Base-by-base conservation (phyloP, 2,797 vertebrate species). In the Cryptoprocta ferox region DNA sequence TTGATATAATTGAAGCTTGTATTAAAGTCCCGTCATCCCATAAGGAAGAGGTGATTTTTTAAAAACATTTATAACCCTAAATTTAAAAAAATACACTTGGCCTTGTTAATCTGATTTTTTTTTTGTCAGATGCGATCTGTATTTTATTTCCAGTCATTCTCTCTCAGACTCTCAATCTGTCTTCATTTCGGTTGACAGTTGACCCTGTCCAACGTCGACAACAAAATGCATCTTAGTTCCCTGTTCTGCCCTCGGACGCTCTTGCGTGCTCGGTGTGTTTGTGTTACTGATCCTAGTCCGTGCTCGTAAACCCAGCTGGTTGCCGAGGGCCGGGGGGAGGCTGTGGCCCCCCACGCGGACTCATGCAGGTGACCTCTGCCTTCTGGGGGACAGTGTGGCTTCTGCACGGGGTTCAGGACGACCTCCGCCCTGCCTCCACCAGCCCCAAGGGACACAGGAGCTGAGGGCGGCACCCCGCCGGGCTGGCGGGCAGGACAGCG, bases 51-150 rank as follows among this genome's bases (percentile, higher is more conserved):
- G 16, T 37, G 24, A 30, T n/a, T 61, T 39, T 28, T 9, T 5
- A 14, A n/a, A 78, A 78, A 28, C 50, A 1, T 61, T 13, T 28
- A 18, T 78, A 26, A 70, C 50, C 32, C n/a, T 66, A 48, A 15
- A 37, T 81, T 30, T 11, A 48, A 48, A 59, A 65, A 56, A 39
- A 59, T 12, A 9, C 3, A 2, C 66, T 28, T 37, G 59, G 24
- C 42, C 18, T 59, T 18, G n/a, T 42, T 32, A 13, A 3, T 45
- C 75, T 21, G 66, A n/a, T 26, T 39, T 81, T n/a, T 39, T 81
- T n/a, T n/a, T 24, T 3, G 42, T 15, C 66, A 0, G 0, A 21
- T 9, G 65, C 11, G 0, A 13, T 15, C 19, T 12, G 32, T 42
- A 32, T n/a, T 50, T 71, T 71, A 37, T 8, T 80, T 56, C n/a